Conservation (phyloP, 1,140 invertebrate genomes). For the Diabrotica virgifera region DNA sequence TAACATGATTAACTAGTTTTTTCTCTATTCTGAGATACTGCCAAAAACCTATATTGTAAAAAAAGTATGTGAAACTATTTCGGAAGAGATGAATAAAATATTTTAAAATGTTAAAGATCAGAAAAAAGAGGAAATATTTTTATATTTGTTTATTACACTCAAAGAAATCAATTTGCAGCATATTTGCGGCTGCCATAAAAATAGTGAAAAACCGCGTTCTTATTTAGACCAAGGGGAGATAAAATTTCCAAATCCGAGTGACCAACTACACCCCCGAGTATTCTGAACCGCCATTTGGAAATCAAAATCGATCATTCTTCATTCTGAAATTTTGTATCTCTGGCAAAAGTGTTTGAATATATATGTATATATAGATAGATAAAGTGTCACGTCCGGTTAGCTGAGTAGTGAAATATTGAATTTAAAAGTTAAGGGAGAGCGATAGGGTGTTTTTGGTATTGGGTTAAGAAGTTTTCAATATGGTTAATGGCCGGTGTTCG, state of each 20-base stretch:
- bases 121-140: too few relatives aligned
- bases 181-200: background rate
- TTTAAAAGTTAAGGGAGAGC: slow-evolving; percentile 9
- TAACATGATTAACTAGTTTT: too few relatives aligned
- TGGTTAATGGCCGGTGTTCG: slow-evolving; percentile 1
- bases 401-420: slow-evolving; percentile 8
- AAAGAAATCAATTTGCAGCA: too few relatives aligned
- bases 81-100: too few relatives aligned
- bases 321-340: background rate
- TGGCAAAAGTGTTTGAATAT: background rate
- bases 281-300: background rate
- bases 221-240: background rate
- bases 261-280: slow-evolving; percentile 17
- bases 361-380: slow-evolving; percentile 11
- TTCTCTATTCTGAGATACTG: too few relatives aligned
- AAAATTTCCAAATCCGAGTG: slow-evolving; percentile 15
- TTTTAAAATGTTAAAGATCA: too few relatives aligned
- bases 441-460: slow-evolving; percentile 5
- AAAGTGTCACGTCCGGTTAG: slow-evolving; percentile 13
- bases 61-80: too few relatives aligned
- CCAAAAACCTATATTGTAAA: too few relatives aligned
- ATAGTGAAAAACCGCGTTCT: background rate
- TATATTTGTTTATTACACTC: too few relatives aligned
- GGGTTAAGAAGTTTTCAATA: slow-evolving; percentile 13
- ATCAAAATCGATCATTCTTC: slow-evolving; percentile 20